A percentile compares a stretch with the other conserved stretches of the same genome.
These are phyloP conservation scores for Megalops cyprinoides DNA, from an alignment of 2,797 vertebrate genomes.

Conservation along the genomic window DNA sequence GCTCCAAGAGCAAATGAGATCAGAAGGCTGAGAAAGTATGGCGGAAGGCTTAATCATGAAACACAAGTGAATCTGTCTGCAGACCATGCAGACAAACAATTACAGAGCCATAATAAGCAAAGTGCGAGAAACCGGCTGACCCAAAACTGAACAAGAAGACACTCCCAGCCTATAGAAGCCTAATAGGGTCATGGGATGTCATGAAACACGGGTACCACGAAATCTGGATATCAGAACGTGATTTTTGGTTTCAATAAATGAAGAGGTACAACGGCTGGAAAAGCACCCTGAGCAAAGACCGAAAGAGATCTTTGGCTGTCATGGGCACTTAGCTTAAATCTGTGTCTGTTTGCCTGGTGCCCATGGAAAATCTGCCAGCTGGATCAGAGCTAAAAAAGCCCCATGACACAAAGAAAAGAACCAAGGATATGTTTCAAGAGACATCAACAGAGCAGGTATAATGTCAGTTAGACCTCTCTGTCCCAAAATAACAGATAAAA, in stretches of 20 bases:
- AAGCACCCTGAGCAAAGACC: constrained; percentile 14
- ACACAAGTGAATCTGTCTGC: neutral
- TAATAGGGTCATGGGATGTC: no score
- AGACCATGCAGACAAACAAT: constrained; percentile 12
- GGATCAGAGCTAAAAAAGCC: constrained; percentile 5
- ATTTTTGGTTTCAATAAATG: neutral
- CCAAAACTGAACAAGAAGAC: neutral
- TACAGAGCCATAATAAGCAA: neutral
- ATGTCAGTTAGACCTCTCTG: neutral
- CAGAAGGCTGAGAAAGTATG: neutral
- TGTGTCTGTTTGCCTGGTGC: neutral
- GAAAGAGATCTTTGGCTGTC: neutral
- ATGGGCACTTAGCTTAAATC: neutral
- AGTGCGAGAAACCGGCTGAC: neutral
- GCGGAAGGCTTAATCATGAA: neutral
- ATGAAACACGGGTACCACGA: no score
- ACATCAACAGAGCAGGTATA: neutral
- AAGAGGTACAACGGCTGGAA: no score
- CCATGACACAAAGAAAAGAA: neutral
- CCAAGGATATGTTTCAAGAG: neutral
- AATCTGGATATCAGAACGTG: neutral
- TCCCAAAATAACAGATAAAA: neutral
- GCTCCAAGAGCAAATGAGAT: constrained; percentile 5
- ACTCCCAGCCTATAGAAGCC: no score
- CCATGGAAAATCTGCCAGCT: constrained; percentile 12